Evolutionary conservation across 2,113 vertebrate species (phyloP), one percentile per base, ranked within the genome.

Genomic region (Hyperoodon ampullatus): DNA sequence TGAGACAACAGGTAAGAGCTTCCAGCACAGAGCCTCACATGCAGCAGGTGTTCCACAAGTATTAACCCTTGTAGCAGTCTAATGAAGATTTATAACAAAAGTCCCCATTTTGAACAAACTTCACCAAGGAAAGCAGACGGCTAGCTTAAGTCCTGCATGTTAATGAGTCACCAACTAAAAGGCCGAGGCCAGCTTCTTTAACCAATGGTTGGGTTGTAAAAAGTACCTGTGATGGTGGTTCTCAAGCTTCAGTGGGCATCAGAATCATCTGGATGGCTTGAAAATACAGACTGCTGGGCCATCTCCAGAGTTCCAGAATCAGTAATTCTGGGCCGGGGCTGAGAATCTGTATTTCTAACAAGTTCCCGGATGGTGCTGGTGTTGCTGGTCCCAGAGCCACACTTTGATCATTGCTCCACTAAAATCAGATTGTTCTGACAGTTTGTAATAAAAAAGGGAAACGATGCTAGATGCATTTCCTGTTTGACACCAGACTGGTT

Each of bases 401-500:
- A 28, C 24, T 70, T 9, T 28, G 55, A 23, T 82, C 21, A 12
- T 42, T 23, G 21, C 26, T 58, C 33, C 24, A 33, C 44, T 53
- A 86, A 77, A 35, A 35, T 58, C 80, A 83, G 77, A 87, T 21
- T 68, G 58, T 65, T 47, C 66, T 87, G 63, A 78, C 35, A 66
- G 42, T 55, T 61, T 8, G 35, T 39, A n/a, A 78, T 58, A 47
- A 81, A 88, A 89, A 81, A 30, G 63, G 19, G 72, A 81, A 97
- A 39, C 47, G 42, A n/a, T 16, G 81, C 53, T 24, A 16, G n/a
- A 30, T 15, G 16, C 66, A 84, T 53, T 93, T 97, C 95, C 97
- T 96, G 92, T 94, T 93, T 97, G 86, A 95, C 89, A 71, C 50
- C 70, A 93, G 65, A 35, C 23, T 90, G 92, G 63, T 75, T 92